phyloP scores from a whole-genome alignment of 2,113 vertebrate species.

The Hemiprocne comata region DNA sequence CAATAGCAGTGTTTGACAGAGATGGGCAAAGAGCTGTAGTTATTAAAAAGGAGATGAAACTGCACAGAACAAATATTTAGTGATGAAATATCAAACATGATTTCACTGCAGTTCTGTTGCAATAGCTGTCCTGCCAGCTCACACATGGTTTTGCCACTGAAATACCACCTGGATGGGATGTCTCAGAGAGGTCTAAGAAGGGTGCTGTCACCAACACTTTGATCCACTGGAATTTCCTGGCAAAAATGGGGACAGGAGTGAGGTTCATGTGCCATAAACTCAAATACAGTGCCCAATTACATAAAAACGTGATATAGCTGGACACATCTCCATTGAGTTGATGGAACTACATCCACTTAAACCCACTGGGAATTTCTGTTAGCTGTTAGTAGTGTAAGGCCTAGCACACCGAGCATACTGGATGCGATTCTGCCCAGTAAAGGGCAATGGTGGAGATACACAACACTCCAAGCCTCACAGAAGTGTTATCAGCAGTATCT shows the following conservation, averaged over 20 bases:
- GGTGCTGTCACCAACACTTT: neutral
- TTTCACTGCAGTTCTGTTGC: neutral
- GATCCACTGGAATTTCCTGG: neutral
- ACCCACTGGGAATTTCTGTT: neutral
- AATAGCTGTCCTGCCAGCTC: neutral
- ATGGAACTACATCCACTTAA: neutral
- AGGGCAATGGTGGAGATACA: neutral
- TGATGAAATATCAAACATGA: neutral
- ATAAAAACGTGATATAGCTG: neutral
- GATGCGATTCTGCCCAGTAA: neutral
- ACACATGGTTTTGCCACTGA: neutral
- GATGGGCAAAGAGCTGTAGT: neutral
- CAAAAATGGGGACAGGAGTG: neutral
- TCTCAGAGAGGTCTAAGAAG: neutral
- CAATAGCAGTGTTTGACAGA: neutral
- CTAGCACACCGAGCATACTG: neutral
- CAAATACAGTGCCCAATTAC: neutral
- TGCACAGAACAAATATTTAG: neutral
- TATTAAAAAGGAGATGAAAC: neutral
- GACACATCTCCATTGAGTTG: neutral
- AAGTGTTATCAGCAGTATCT: neutral
- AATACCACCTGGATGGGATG: neutral
- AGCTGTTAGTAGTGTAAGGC: accelerated
- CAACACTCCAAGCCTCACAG: neutral
- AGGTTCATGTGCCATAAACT: neutral